Percentiles rank a stretch among this genome's conserved stretches.
Conservation (phyloP, 2,797 vertebrate species). For the Sebastiscus albofasciatus region DNA sequence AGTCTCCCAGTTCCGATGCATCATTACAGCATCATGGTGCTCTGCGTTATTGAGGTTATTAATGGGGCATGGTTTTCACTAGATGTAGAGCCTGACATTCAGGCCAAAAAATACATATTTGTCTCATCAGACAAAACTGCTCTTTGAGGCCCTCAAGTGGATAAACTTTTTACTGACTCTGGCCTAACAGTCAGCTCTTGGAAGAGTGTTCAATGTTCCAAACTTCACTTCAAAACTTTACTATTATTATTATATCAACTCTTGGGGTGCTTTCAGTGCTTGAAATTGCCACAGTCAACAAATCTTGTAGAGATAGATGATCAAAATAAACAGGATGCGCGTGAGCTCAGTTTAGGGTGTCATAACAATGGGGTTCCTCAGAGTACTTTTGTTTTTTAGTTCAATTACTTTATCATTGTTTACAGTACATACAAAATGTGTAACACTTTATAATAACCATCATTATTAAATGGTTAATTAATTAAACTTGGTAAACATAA, state of each 20-base stretch:
- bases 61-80: background rate
- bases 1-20: conserved; percentile 9
- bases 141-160: background rate
- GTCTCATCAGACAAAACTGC: background rate
- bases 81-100: background rate
- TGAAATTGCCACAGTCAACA: background rate
- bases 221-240: background rate
- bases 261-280: background rate
- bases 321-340: background rate
- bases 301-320: background rate
- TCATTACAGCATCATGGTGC: background rate
- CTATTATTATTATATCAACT: background rate
- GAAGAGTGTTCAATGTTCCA: background rate
- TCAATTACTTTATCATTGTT: background rate
- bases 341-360: background rate
- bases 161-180: background rate
- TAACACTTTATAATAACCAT: no score
- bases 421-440: background rate
- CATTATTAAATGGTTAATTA: no score
- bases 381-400: background rate
- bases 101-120: background rate
- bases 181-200: background rate
- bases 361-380: background rate
- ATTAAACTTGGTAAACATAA: no score
- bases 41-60: background rate